phyloP scores from a whole-genome alignment of 2,888 invertebrate species.

The Eristalinus aeneus region DNA sequence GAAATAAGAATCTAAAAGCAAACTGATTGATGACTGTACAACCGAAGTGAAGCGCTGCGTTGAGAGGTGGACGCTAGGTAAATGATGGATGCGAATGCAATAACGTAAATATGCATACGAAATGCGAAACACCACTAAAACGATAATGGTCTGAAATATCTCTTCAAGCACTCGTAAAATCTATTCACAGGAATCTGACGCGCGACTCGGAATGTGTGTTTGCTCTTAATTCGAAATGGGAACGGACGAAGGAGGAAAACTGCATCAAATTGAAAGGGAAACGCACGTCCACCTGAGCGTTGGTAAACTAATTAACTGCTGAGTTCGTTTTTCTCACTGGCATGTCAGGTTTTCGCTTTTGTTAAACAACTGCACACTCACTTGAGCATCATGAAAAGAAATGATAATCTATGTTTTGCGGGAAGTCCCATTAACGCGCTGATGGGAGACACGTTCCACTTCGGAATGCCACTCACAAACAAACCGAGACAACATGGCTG shows the following conservation, averaged over 20 bases:
- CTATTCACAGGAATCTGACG: neutral
- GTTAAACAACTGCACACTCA: neutral
- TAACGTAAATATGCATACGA: neutral
- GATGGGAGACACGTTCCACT: slow-evolving; percentile 46
- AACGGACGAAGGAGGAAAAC: too few relatives aligned
- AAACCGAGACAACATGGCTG: slow-evolving; percentile 31
- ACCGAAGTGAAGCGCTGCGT: slow-evolving; percentile 52
- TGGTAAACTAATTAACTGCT: too few relatives aligned
- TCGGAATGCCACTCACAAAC: slow-evolving; percentile 1
- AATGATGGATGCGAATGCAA: slow-evolving; percentile 39
- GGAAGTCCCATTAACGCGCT: slow-evolving; percentile 19
- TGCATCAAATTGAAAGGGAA: too few relatives aligned
- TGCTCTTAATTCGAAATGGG: too few relatives aligned
- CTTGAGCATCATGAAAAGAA: neutral
- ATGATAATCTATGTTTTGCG: neutral
- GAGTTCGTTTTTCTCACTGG: neutral
- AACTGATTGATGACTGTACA: slow-evolving; percentile 53
- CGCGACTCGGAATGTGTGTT: too few relatives aligned
- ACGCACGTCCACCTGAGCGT: too few relatives aligned
- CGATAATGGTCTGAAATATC: neutral
- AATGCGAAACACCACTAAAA: neutral
- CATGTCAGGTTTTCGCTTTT: neutral
- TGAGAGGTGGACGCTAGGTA: slow-evolving; percentile 34
- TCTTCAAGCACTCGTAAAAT: neutral
- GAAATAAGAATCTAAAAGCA: slow-evolving; percentile 34